phyloP scores from a whole-genome alignment of 2,888 invertebrate species.

The Caenorhabditis drosophilae region DNA sequence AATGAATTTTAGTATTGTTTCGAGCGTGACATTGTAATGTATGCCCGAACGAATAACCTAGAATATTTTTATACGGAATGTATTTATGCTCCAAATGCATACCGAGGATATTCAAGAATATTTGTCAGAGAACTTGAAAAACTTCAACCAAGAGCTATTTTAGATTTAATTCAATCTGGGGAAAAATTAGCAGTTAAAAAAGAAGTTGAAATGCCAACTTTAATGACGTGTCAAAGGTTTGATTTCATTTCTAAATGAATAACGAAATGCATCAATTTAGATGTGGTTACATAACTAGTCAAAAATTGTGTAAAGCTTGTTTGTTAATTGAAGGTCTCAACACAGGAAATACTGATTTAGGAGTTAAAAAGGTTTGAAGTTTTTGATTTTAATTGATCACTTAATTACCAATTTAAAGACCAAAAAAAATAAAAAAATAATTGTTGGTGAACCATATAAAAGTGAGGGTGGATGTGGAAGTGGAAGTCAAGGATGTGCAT shows the following conservation, averaged over 20 bases:
- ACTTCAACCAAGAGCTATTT: slow-evolving; percentile 79
- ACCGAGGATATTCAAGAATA: slow-evolving; percentile 79
- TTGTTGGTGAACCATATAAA: no score
- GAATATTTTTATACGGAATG: slow-evolving; percentile 99
- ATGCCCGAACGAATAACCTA: slow-evolving; percentile 92
- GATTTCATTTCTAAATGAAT: slow-evolving; percentile 85
- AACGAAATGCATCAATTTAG: slow-evolving; percentile 90
- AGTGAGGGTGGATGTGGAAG: no score
- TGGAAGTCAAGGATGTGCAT: no score
- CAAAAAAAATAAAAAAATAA: no score
- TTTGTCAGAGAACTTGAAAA: slow-evolving; percentile 90
- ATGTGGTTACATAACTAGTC: slow-evolving; percentile 86
- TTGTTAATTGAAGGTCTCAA: slow-evolving; percentile 92
- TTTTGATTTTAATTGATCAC: no score
- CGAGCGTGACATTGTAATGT: slow-evolving; percentile 90
- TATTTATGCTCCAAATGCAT: slow-evolving; percentile 79
- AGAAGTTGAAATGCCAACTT: slow-evolving; percentile 80
- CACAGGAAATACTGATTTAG: slow-evolving; percentile 40
- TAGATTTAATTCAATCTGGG: slow-evolving; percentile 67
- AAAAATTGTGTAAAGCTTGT: slow-evolving; percentile 94
- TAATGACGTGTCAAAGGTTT: slow-evolving; percentile 62
- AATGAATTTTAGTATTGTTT: slow-evolving; percentile 85
- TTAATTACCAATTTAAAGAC: no score
- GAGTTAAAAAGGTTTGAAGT: slow-evolving; percentile 24
- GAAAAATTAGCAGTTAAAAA: slow-evolving; percentile 85